Base-by-base conservation (phyloP, 1,140 invertebrate species). In the Drosophila nigrodunni region DNA sequence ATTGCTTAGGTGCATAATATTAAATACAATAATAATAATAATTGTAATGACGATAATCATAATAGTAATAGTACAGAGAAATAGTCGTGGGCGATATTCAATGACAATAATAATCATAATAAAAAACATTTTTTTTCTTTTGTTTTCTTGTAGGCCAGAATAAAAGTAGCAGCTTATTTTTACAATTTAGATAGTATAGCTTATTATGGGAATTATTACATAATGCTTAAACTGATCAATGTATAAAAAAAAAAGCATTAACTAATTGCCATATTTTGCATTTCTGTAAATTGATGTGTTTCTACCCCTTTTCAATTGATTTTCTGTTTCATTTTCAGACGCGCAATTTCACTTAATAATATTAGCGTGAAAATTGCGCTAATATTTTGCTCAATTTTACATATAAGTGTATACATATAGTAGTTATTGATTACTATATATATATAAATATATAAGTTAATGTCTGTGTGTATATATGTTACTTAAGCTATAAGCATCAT, bases 321-420 rank as follows among this genome's bases (percentile, higher is more conserved):
- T 68, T 37, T 47, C 41, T 39, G 18, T 54, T 65, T 47, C 39
- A 7, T 37, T 30, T 58, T n/a, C 18, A 46, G 37, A 15, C 50
- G 57, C 67, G 49, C 72, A 78, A 68, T 65, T 57, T 66, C 78
- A 82, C 77, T 87, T 77, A 78, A 77, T 86, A 86, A 80, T 83
- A 85, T 74, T 85, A 70, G 67, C 79, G 60, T 79, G 66, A 74
- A 46, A 55, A 59, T 59, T 73, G 75, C 64, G 74, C 69, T 54
- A 43, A 34, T 54, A 13, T 54, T 78, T 46, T 68, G 41, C 35
- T 50, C 10, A n/a, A 18, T 58, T 66, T 66, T 61, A 59, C 58
- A 49, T 59, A 73, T 30, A 62, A 34, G 34, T 57, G 25, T 66
- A 58, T 62, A 65, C 55, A 47, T 65, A 64, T 49, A 59, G 18